Conservation (phyloP, 53 echinoderm and acorn worm species). For the Astropecten irregularis region DNA sequence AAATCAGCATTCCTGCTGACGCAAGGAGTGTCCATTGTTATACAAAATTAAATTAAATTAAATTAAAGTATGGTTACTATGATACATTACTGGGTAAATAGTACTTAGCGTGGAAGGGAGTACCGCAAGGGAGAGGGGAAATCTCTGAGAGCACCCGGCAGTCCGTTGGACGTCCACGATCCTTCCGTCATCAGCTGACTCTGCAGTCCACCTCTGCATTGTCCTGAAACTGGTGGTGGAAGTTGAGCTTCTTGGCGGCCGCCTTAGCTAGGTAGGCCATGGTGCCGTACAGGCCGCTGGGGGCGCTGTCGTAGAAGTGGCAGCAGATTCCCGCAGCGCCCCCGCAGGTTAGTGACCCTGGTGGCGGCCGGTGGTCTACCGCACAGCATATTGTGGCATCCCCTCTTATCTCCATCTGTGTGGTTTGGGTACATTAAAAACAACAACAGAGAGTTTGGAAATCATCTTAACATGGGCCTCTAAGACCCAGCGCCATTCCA, state of each 20-base stretch:
- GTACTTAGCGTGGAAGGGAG: too few relatives aligned
- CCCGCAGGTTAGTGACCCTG: constrained; percentile 54
- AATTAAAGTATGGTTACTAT: too few relatives aligned
- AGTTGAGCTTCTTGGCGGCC: constrained; percentile 69
- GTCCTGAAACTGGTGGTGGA: constrained; percentile 71
- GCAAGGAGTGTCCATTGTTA: too few relatives aligned
- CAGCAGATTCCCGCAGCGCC: constrained; percentile 85
- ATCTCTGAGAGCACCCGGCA: too few relatives aligned
- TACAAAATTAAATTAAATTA: too few relatives aligned
- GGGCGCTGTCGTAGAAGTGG: constrained; percentile 98
- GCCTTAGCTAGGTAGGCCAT: constrained; percentile 96
- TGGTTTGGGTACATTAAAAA: not conserved
- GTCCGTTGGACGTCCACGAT: too few relatives aligned
- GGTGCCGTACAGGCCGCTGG: constrained; percentile 95
- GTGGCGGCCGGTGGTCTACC: constrained; percentile 12
- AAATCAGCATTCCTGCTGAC: too few relatives aligned
- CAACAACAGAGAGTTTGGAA: not conserved
- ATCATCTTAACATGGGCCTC: not conserved
- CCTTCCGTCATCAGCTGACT: constrained; percentile 83
- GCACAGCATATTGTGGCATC: constrained; percentile 95
- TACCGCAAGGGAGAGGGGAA: too few relatives aligned
- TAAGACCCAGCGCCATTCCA: too few relatives aligned
- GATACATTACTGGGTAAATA: too few relatives aligned
- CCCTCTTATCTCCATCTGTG: constrained; percentile 76
- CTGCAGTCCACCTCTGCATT: constrained; percentile 80